Evolutionary conservation across 2,888 invertebrate species (phyloP).

Genomic region (Panzeria rudis): DNA sequence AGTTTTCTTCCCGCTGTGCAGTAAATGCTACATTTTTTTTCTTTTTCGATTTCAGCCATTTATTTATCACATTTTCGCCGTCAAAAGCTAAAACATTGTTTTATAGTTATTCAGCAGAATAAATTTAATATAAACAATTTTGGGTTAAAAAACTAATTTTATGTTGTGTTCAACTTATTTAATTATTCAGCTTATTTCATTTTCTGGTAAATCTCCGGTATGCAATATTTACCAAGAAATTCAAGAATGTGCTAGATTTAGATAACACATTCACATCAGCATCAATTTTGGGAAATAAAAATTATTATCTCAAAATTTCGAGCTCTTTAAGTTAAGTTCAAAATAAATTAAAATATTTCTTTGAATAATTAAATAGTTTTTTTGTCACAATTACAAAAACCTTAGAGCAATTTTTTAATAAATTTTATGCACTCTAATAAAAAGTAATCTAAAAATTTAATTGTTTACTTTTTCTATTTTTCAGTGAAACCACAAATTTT

Average conservation of each 20-base stretch:
- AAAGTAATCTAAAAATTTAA: background rate
- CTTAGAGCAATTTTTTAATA: background rate
- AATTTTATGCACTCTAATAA: background rate
- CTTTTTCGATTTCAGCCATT: background rate
- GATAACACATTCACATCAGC: no score
- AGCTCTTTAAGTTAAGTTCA: no score
- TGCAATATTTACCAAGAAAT: background rate
- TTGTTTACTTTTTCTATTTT: background rate
- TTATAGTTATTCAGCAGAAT: background rate
- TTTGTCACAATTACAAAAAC: no score
- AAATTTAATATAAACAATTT: conserved; percentile 4
- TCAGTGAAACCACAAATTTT: conserved; percentile 15
- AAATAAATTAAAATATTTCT: no score
- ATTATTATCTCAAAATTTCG: no score
- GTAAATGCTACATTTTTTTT: background rate
- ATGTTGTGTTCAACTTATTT: background rate
- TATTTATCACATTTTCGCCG: background rate
- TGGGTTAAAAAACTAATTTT: background rate
- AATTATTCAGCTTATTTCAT: background rate
- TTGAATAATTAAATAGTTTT: no score
- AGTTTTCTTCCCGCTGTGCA: background rate
- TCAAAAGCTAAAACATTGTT: background rate
- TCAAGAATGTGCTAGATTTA: no score
- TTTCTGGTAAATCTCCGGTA: background rate
- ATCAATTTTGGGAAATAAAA: no score